Conservation (phyloP, 2,113 vertebrate genomes). For the Urocynchramus pylzowi region DNA sequence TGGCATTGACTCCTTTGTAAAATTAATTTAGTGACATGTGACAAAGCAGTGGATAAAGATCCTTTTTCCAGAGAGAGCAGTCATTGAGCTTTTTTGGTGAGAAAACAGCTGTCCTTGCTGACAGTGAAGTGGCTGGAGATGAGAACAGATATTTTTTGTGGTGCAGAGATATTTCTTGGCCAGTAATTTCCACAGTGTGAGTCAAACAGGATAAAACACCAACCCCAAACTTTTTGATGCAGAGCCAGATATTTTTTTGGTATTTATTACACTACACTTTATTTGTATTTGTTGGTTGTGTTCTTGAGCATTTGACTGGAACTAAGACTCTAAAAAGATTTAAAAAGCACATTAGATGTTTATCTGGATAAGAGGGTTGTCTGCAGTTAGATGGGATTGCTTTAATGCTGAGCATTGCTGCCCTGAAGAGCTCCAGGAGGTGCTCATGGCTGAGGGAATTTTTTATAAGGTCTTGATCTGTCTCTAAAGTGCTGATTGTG, state of each 20-base stretch:
- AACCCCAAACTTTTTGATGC: neutral
- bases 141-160: neutral
- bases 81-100: neutral
- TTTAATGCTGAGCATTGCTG: neutral
- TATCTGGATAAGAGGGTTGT: neutral
- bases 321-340: neutral
- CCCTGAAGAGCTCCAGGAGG: neutral
- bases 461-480: fast-evolving
- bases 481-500: fast-evolving
- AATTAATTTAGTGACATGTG: neutral
- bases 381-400: neutral
- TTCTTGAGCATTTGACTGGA: neutral
- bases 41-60: neutral
- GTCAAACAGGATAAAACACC: neutral
- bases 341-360: neutral
- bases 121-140: neutral
- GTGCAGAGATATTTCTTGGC: neutral
- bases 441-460: fast-evolving
- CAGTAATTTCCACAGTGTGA: neutral
- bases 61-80: neutral
- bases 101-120: neutral
- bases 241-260: neutral
- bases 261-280: neutral
- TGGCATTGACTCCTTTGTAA: neutral
- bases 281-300: neutral